Evolutionary conservation across 2,113 vertebrate species (phyloP), one percentile per base, ranked within the genome.

Genomic region (Tretioscincus oriximinensis): DNA sequence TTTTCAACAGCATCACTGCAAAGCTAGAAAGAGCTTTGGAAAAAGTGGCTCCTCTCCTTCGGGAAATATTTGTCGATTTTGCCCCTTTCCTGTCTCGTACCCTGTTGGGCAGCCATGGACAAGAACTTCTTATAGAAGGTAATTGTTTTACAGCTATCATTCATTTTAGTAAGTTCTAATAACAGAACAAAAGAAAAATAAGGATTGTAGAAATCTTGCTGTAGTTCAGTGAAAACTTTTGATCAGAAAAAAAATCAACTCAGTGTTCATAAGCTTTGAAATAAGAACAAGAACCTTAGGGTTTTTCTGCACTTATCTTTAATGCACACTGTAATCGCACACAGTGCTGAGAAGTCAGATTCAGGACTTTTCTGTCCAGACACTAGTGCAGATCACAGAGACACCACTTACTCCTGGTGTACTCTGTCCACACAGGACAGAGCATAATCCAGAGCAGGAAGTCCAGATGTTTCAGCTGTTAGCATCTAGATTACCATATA

Each of bases 1-100:
- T 92, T 92, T 91, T 92, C 81, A 77, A 90, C 95, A 99, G 98
- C 91, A 99, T 99, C 84, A 99, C 98, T 74, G 96, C 98, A 89
- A 99, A 99, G 94, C 95, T 99, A 92, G 98, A 99, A 94, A 94
- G 97, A 91, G 97, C 98, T 66, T 94, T 99, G 91, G 98, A 99
- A 94, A 99, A 99, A 92, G 98, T 99, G 85, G 98, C 98, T 1
- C 97, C 98, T 78, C 95, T 99, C 83, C 94, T 99, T 87, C 94
- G 98, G 88, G 98, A 99, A 95, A 99, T 98, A 90, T 99, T 99
- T 92, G 98, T 99, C 90, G 98, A 99, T 93, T 99, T 99, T 95
- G 98, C 98, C 11, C 98, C 98, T 79, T 99, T 99, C 90, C 93
- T 99, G 24, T 99, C 98, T 11, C 97, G 98, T 76, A 99, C 98